These are phyloP conservation scores for Sebastes minor DNA, from an alignment of 2,797 vertebrate species.

Conservation along the genomic window DNA sequence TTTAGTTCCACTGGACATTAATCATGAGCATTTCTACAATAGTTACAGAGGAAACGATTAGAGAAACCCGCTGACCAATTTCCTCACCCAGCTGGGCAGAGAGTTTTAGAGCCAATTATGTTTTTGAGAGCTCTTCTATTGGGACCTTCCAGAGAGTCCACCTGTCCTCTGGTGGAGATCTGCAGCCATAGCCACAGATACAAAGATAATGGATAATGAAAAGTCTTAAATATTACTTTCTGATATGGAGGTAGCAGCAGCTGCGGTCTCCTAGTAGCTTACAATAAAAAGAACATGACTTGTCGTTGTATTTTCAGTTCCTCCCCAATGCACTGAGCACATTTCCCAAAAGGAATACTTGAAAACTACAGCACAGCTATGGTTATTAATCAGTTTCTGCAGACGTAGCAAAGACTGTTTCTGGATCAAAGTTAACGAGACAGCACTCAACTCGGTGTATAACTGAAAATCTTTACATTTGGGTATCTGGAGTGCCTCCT, in stretches of 20 bases:
- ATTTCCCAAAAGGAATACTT: slow-evolving; percentile 12
- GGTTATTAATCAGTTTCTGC: slow-evolving; percentile 13
- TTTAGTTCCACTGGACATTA: slow-evolving; percentile 19
- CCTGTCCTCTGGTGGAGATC: slow-evolving; percentile 7
- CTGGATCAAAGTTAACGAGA: slow-evolving; percentile 10
- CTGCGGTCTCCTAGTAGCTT: not conserved
- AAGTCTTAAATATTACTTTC: slow-evolving; percentile 1
- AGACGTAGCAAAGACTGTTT: not conserved
- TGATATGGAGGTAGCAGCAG: not conserved
- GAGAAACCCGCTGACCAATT: not conserved
- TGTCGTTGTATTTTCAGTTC: slow-evolving; percentile 12
- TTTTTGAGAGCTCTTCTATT: slow-evolving; percentile 20
- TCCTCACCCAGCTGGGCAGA: slow-evolving; percentile 6
- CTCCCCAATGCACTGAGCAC: slow-evolving; percentile 2
- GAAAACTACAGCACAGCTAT: not conserved
- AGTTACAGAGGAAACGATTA: slow-evolving; percentile 1
- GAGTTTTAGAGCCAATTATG: slow-evolving; percentile 17
- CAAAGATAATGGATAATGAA: slow-evolving; percentile 18
- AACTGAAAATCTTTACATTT: not conserved
- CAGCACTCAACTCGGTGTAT: not conserved
- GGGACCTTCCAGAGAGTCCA: slow-evolving; percentile 3
- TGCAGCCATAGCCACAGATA: slow-evolving; percentile 4
- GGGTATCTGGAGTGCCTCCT: not conserved
- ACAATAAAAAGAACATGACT: slow-evolving; percentile 8
- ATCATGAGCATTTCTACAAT: slow-evolving; percentile 13